Conservation (phyloP, 2,888 invertebrate species). For the Pyralis farinalis region DNA sequence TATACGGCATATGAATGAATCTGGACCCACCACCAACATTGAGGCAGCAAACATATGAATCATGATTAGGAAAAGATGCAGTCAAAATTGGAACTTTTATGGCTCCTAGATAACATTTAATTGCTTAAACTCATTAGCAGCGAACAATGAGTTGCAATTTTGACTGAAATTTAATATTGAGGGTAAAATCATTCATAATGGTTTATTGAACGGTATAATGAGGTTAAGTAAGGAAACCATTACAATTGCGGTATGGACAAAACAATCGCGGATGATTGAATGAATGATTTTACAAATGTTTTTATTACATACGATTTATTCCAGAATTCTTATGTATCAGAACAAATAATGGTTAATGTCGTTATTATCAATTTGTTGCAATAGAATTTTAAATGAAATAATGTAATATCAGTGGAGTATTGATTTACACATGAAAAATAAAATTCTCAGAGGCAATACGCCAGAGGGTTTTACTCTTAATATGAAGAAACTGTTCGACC, state of each 20-base stretch:
- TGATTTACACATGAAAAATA: neutral
- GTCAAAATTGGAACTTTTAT: slow-evolving; percentile 25
- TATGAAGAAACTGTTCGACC: slow-evolving; percentile 7
- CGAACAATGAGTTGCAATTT: slow-evolving; percentile 32
- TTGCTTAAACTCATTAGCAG: slow-evolving; percentile 19
- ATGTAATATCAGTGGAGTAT: slow-evolving; percentile 32
- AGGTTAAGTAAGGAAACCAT: neutral
- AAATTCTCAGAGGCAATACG: no score
- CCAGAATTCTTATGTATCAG: slow-evolving; percentile 18
- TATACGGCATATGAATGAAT: slow-evolving; percentile 8
- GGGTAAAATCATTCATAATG: slow-evolving; percentile 33
- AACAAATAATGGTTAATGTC: slow-evolving; percentile 12
- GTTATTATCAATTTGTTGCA: slow-evolving; percentile 6
- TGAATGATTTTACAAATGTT: slow-evolving; percentile 34
- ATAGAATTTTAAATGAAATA: slow-evolving; percentile 19
- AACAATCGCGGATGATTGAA: slow-evolving; percentile 23
- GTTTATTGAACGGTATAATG: slow-evolving; percentile 6
- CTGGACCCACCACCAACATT: slow-evolving; percentile 18
- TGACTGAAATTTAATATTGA: slow-evolving; percentile 23
- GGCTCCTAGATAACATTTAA: neutral
- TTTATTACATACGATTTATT: slow-evolving; percentile 19
- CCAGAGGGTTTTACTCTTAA: neutral
- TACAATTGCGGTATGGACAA: neutral
- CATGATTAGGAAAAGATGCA: slow-evolving; percentile 26
- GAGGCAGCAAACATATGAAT: slow-evolving; percentile 26